Evolutionary conservation across 2,797 vertebrate genomes (phyloP).

Genomic region (Hippocampus kuda): DNA sequence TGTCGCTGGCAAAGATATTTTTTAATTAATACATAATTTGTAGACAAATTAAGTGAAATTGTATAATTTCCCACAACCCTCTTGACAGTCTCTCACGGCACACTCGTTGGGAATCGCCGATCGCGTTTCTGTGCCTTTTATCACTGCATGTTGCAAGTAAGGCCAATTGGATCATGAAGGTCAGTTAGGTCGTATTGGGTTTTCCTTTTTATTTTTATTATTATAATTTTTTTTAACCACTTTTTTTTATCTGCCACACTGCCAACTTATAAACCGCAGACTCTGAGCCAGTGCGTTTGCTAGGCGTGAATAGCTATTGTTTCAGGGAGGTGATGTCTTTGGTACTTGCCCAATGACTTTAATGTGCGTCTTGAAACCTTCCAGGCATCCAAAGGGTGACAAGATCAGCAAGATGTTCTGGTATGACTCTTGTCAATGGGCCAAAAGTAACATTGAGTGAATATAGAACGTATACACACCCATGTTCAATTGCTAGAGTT

Average conservation of each 20-base stretch:
- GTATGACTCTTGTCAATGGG: background rate
- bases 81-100: background rate
- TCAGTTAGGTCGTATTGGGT: constrained; percentile 41
- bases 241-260: constrained; percentile 46
- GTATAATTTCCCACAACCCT: background rate
- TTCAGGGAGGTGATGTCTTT: background rate
- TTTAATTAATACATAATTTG: background rate
- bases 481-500: background rate
- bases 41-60: background rate
- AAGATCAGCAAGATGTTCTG: background rate
- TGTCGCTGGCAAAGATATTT: too few species aligned
- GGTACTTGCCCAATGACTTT: background rate
- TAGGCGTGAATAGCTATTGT: background rate
- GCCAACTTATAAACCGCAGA: constrained; percentile 38
- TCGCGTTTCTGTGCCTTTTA: constrained; percentile 15
- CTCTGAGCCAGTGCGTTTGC: constrained; percentile 13
- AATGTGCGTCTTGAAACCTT: background rate
- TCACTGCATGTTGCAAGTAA: background rate
- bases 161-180: constrained; percentile 44
- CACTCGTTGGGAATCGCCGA: background rate
- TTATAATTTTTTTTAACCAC: constrained; percentile 12
- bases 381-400: background rate
- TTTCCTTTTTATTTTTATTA: constrained; percentile 22
- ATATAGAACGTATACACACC: background rate
- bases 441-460: background rate